Evolutionary conservation across 2,113 vertebrate genomes (phyloP).

Genomic region (Eira barbara): DNA sequence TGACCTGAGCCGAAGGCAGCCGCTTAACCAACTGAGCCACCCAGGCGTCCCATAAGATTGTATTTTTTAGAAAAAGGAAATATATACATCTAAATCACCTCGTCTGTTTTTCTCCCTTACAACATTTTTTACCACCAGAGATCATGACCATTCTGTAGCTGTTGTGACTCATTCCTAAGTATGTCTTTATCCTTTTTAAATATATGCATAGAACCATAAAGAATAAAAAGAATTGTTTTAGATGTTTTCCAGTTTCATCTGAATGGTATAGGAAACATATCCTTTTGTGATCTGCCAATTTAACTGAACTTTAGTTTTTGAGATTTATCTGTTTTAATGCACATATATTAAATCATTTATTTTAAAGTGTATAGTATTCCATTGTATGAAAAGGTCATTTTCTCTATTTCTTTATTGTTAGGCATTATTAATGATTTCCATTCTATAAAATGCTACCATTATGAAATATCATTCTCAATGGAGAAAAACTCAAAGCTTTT

Average conservation of each 20-base stretch:
- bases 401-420: not conserved
- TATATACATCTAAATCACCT: not conserved
- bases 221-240: not conserved
- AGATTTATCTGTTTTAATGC: not conserved
- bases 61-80: not conserved
- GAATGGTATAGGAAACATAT: not conserved
- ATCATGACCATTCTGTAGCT: not conserved
- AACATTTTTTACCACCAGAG: not conserved
- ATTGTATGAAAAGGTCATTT: not conserved
- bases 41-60: no score
- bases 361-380: not conserved
- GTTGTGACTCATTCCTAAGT: not conserved
- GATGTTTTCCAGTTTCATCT: not conserved
- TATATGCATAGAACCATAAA: not conserved
- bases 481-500: no score
- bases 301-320: not conserved
- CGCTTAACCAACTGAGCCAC: no score
- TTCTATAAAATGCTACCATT: not conserved
- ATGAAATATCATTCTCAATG: no score
- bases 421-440: not conserved
- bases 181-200: not conserved
- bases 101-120: not conserved
- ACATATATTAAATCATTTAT: not conserved
- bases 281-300: not conserved
- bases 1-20: no score